Percentiles rank a stretch among this genome's conserved stretches.
These are phyloP conservation scores for Premnoplex brunnescens DNA, from an alignment of 2,797 vertebrate genomes.

Conservation along the genomic window DNA sequence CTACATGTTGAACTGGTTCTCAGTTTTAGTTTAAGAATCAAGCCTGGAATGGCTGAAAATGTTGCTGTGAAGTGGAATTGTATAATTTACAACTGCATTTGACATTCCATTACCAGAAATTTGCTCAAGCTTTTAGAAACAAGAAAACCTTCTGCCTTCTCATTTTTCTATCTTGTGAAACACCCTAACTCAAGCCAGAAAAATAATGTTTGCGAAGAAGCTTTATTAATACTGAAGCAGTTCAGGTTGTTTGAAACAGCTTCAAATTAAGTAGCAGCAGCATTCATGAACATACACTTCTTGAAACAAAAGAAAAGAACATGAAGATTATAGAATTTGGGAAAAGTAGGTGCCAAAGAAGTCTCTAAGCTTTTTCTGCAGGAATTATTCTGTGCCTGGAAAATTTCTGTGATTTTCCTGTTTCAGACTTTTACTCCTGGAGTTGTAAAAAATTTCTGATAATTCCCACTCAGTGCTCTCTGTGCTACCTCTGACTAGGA, in stretches of 20 bases:
- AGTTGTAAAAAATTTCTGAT: neutral
- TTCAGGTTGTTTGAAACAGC: neutral
- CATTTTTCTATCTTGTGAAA: neutral
- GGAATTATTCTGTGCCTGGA: neutral
- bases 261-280: neutral
- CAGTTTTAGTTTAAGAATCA: neutral
- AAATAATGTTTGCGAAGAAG: neutral
- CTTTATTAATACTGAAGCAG: neutral
- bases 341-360: neutral
- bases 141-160: neutral
- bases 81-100: neutral
- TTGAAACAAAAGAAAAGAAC: conserved; percentile 3
- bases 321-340: neutral
- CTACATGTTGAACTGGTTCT: neutral
- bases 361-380: neutral
- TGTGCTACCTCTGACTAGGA: neutral
- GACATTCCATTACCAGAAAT: neutral
- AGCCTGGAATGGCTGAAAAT: neutral
- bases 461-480: neutral
- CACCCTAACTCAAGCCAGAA: neutral
- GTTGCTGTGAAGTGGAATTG: neutral
- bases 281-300: neutral
- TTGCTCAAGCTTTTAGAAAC: conserved; percentile 19
- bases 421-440: neutral
- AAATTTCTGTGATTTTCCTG: neutral